Conservation (phyloP, 2,797 vertebrate genomes). For the Bradypodion ventrale region DNA sequence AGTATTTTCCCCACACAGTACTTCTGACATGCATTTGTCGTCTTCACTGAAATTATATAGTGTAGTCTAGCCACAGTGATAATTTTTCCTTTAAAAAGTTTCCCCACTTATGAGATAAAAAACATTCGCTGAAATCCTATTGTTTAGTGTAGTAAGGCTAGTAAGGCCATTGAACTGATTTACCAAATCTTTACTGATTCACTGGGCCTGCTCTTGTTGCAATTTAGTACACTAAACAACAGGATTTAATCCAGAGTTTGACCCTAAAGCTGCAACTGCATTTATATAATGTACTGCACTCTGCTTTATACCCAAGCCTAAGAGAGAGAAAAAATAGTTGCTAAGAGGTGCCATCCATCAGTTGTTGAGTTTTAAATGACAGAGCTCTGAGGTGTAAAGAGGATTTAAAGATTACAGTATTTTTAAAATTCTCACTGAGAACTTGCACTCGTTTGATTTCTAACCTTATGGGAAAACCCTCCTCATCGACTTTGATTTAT, state of each 20-base stretch:
- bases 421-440: rapidly evolving
- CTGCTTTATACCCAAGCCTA: constrained; percentile 35
- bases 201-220: too few relatives aligned
- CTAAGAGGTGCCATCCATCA: neutral
- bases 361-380: rapidly evolving
- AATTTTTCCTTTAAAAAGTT: neutral
- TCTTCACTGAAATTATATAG: neutral
- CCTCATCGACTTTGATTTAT: neutral
- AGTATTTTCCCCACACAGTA: neutral
- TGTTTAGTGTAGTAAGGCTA: too few relatives aligned
- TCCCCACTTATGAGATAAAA: neutral
- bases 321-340: too few relatives aligned
- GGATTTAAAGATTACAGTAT: neutral
- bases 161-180: too few relatives aligned
- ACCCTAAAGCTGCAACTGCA: constrained; percentile 23
- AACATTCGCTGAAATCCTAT: neutral
- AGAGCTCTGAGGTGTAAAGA: neutral
- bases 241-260: neutral
- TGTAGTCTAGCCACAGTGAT: neutral
- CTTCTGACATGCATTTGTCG: neutral
- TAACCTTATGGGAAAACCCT: rapidly evolving
- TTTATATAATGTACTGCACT: constrained; percentile 27
- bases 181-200: too few relatives aligned
- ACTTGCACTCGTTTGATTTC: rapidly evolving
- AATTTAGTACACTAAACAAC: too few relatives aligned